Conservation (phyloP, 2,113 vertebrate species). For the Accipiter virgatus region DNA sequence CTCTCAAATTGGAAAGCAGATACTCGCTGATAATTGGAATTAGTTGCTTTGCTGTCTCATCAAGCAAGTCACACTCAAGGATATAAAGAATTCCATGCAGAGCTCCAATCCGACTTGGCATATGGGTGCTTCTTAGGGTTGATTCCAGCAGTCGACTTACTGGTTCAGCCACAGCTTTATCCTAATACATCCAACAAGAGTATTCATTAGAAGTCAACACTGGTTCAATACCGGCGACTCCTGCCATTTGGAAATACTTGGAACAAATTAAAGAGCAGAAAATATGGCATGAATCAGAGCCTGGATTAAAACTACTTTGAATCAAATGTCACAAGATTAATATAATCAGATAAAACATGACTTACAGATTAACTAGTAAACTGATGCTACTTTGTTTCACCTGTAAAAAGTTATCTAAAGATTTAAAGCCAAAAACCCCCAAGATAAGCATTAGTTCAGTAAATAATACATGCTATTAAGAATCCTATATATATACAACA, state of each 20-base stretch:
- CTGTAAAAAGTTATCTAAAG: background rate
- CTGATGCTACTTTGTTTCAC: background rate
- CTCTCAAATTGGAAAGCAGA: conserved; percentile 88
- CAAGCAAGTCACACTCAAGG: conserved; percentile 94
- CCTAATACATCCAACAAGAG: conserved; percentile 68
- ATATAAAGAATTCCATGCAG: conserved; percentile 93
- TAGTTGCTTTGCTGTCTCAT: conserved; percentile 93
- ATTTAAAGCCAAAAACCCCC: background rate
- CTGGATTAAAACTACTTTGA: background rate
- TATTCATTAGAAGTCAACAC: background rate
- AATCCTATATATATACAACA: background rate
- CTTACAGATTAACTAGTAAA: background rate
- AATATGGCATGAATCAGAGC: background rate
- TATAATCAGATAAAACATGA: background rate
- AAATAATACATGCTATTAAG: background rate
- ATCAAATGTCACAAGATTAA: background rate
- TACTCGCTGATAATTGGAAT: conserved; percentile 90
- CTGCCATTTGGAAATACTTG: background rate
- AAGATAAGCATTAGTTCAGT: background rate
- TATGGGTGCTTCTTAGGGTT: conserved; percentile 89
- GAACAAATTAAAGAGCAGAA: background rate
- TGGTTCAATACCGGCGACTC: background rate
- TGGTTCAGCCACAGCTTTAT: conserved; percentile 92
- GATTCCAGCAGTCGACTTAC: conserved; percentile 92
- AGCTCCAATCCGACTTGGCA: conserved; percentile 92